Evolutionary conservation across 30 jellyfish, hydroid and myxozoan genomes (phyloP).

Genomic region (Nemopilema nomurai): DNA sequence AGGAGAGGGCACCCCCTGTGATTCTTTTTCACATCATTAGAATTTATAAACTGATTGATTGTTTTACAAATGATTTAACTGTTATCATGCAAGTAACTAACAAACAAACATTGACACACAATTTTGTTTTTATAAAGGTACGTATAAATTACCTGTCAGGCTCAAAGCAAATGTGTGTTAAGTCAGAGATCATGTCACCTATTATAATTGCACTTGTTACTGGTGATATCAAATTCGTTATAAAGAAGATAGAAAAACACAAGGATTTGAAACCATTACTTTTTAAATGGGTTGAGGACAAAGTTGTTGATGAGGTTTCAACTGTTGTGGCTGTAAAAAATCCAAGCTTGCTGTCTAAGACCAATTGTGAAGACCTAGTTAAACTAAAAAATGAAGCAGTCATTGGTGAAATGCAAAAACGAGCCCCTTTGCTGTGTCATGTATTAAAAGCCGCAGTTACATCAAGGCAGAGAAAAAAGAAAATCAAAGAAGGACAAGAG

Average conservation of each 20-base stretch:
- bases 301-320: background rate
- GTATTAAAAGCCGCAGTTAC: background rate
- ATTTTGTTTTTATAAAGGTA: too few species aligned
- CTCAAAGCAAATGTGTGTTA: too few species aligned
- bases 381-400: background rate
- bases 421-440: constrained; percentile 13
- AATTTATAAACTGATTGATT: too few species aligned
- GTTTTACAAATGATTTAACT: too few species aligned
- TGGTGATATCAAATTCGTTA: background rate
- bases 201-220: constrained; percentile 9
- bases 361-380: background rate
- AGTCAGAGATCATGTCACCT: too few species aligned
- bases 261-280: background rate
- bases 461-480: constrained; percentile 1
- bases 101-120: too few species aligned
- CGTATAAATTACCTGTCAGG: too few species aligned
- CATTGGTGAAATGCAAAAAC: background rate
- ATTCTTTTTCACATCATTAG: too few species aligned
- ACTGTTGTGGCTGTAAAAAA: background rate
- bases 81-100: too few species aligned
- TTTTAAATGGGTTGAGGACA: constrained; percentile 3
- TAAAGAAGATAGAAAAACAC: background rate
- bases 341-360: constrained; percentile 7
- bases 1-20: too few species aligned
- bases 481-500: constrained; percentile 7